phyloP scores from a whole-genome alignment of 2,888 invertebrate genomes.

The Rambutsinella grinnellia region DNA sequence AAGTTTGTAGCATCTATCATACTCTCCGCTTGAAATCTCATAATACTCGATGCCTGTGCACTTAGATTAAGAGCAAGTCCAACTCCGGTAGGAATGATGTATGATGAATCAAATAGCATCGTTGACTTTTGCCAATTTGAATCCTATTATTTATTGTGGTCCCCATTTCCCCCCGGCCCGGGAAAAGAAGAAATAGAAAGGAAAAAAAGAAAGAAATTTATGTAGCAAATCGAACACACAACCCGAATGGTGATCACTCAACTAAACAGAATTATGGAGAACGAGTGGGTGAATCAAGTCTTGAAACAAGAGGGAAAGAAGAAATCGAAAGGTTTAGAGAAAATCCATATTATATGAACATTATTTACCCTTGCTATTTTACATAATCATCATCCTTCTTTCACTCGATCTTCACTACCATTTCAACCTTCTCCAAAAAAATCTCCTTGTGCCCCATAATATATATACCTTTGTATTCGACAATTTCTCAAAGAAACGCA shows the following conservation, averaged over 20 bases:
- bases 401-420: too few species aligned
- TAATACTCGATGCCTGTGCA: conserved; percentile 79
- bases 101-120: conserved; percentile 89
- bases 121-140: conserved; percentile 86
- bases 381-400: too few species aligned
- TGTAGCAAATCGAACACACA: too few species aligned
- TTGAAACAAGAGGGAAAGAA: not conserved
- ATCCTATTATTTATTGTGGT: conserved; percentile 72
- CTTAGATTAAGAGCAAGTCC: conserved; percentile 89
- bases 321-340: not conserved
- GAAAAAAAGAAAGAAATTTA: too few species aligned
- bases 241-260: too few species aligned
- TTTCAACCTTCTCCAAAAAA: too few species aligned
- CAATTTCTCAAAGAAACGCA: conserved; percentile 79
- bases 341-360: not conserved
- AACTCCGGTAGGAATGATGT: conserved; percentile 85
- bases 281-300: not conserved
- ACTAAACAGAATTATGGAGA: too few species aligned
- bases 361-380: not conserved
- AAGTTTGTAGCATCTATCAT: conserved; percentile 86
- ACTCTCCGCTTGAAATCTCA: conserved; percentile 75
- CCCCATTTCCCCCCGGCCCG: conserved; percentile 22
- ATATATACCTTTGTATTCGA: conserved; percentile 84
- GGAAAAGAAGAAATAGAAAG: not conserved
- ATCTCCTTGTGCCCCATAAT: conserved; percentile 58